These are phyloP conservation scores for Ptychobarbus kaznakovi DNA, from an alignment of 2,797 vertebrate species.

Conservation along the genomic window DNA sequence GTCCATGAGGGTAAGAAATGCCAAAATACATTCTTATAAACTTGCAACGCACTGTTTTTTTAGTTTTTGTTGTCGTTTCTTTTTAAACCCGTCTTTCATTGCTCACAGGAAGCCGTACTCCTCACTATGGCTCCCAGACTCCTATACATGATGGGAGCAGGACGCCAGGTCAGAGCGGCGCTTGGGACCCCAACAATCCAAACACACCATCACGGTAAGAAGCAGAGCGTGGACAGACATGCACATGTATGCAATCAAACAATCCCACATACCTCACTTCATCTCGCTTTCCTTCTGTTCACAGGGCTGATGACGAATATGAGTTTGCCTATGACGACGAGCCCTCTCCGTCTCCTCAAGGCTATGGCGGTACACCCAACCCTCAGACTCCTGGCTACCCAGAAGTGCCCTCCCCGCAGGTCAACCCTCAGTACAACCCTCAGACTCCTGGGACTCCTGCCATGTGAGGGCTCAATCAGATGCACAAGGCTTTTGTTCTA, in stretches of 20 bases:
- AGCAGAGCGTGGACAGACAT: neutral
- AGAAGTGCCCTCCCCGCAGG: slow-evolving; percentile 91
- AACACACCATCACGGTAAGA: slow-evolving; percentile 91
- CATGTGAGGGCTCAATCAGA: slow-evolving; percentile 82
- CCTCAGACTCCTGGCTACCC: slow-evolving; percentile 95
- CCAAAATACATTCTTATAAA: neutral
- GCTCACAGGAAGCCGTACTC: slow-evolving; percentile 85
- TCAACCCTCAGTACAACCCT: slow-evolving; percentile 94
- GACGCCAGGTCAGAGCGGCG: slow-evolving; percentile 93
- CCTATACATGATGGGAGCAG: slow-evolving; percentile 94
- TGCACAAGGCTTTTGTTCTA: neutral
- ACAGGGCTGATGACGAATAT: slow-evolving; percentile 91
- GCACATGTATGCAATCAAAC: neutral
- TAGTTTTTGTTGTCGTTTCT: neutral
- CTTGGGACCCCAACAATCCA: slow-evolving; percentile 96
- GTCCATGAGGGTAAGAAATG: slow-evolving; percentile 87
- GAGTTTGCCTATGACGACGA: slow-evolving; percentile 93
- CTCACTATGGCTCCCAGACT: slow-evolving; percentile 94
- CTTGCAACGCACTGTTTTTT: neutral
- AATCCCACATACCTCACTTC: neutral
- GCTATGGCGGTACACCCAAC: slow-evolving; percentile 91
- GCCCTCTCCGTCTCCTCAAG: slow-evolving; percentile 93
- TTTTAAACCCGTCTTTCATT: neutral
- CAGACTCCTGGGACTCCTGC: slow-evolving; percentile 94
- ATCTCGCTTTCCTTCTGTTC: neutral